Evolutionary conservation across 2,888 invertebrate species (phyloP), one percentile per base, ranked within the genome.

Genomic region (Andrena flavipes): DNA sequence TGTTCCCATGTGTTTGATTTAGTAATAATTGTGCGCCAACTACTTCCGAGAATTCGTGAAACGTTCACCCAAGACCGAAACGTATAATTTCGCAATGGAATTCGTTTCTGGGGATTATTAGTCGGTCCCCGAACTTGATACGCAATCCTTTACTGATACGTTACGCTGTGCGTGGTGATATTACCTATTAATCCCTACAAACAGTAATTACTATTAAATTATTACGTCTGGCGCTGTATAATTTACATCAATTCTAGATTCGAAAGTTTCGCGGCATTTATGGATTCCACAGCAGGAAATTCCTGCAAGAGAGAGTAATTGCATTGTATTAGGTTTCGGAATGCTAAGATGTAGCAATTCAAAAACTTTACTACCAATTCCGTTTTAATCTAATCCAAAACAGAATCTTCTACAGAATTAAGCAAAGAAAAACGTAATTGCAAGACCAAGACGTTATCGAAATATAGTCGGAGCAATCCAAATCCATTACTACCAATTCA

Each of bases 21-120:
- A 64, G 69, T 35, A 79, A 69, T 77, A 65, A 80, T 77, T 70
- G 60, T 42, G 13, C 20, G 20, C 10, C 29, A n/a, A 64, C 29
- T 26, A 35, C 59, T 78, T 78, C 70, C 70, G 26, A 70, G 78
- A 59, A 69, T 70, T 70, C 60, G 70, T 62, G 65, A 70, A 76
- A 76, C 65, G 51, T 6, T 42, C 64, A 23, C 70, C 23, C 42
- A 29, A 49, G 30, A 29, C 23, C 69, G 73, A 73, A 68, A 74
- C 80, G 68, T 81, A 49, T 80, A 81, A 80, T 81, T 79, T 81
- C 69, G 65, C 73, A 72, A 73, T 69, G 73, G 79, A 79, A 81
- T 78, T 79, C 72, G 63, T 68, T 60, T 81, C 35, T n/a, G 59
- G 49, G 56, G 72, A 81, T 72, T 80, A 72, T 79, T 73, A 49